Evolutionary conservation across 2,113 vertebrate genomes (phyloP).

Genomic region (Gopherus evgoodei): DNA sequence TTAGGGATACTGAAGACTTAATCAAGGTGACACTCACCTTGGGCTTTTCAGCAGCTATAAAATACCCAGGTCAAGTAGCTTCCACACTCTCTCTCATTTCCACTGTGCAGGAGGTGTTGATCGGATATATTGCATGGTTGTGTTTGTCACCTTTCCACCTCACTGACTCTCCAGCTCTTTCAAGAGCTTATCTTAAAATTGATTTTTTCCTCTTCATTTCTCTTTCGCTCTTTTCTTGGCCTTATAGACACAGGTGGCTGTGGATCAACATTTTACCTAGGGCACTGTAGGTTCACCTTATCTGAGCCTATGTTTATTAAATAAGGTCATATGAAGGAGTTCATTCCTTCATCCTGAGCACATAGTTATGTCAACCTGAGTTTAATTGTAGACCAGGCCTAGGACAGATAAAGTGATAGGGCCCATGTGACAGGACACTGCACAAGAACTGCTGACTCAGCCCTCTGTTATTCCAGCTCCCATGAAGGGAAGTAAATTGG

Average conservation of each 20-base stretch:
- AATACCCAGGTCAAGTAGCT: neutral
- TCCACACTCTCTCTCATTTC: neutral
- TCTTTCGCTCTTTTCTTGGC: neutral
- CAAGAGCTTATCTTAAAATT: neutral
- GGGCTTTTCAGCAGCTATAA: neutral
- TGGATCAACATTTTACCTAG: neutral
- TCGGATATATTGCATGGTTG: neutral
- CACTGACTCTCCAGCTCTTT: neutral
- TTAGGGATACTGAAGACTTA: neutral
- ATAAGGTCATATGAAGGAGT: neutral
- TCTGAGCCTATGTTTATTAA: neutral
- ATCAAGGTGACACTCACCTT: neutral
- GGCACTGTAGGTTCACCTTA: neutral
- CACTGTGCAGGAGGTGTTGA: neutral
- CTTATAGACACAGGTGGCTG: neutral
- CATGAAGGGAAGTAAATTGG: too few relatives aligned
- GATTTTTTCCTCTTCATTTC: neutral
- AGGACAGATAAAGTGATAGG: too few relatives aligned
- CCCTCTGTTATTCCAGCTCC: too few relatives aligned
- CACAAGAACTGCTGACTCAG: too few relatives aligned
- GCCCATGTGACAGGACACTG: too few relatives aligned
- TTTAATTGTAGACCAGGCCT: too few relatives aligned
- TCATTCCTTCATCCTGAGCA: neutral
- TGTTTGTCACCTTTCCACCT: neutral
- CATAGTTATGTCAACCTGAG: too few relatives aligned